These are phyloP conservation scores for Abrostola tripartita DNA, from an alignment of 2,888 invertebrate genomes.

Conservation along the genomic window DNA sequence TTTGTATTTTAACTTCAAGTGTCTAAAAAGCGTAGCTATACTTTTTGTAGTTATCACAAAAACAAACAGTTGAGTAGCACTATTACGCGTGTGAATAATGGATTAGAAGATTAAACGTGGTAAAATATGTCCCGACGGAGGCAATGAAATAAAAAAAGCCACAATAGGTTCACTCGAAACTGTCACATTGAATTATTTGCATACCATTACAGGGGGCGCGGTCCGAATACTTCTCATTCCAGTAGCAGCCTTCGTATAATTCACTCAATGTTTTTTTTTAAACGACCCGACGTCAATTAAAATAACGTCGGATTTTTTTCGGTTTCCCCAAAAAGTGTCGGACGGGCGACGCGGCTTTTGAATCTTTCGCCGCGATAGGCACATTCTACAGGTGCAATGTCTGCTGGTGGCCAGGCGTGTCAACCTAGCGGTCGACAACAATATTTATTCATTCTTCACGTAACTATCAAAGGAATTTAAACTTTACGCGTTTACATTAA, in stretches of 20 bases:
- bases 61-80: constrained; percentile 2
- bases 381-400: constrained; percentile 84
- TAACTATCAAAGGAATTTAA: constrained; percentile 46
- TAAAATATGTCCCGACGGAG: constrained; percentile 24
- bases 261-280: constrained; percentile 76
- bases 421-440: constrained; percentile 63
- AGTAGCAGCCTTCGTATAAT: constrained; percentile 78
- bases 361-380: constrained; percentile 83
- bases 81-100: constrained; percentile 6
- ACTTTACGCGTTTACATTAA: constrained; percentile 51
- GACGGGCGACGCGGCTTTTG: constrained; percentile 74
- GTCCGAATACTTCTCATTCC: constrained; percentile 81
- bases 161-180: constrained; percentile 64
- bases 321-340: constrained; percentile 74
- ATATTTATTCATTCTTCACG: constrained; percentile 35
- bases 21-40: too few species aligned
- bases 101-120: constrained; percentile 29
- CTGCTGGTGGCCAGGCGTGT: constrained; percentile 80
- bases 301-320: constrained; percentile 76
- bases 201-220: constrained; percentile 71
- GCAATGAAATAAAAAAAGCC: constrained; percentile 54
- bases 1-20: too few species aligned
- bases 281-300: constrained; percentile 83
- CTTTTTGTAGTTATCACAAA: background rate
- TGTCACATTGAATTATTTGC: constrained; percentile 82